Conservation (phyloP, 1,140 invertebrate species). For the Cotesia vestalis region DNA sequence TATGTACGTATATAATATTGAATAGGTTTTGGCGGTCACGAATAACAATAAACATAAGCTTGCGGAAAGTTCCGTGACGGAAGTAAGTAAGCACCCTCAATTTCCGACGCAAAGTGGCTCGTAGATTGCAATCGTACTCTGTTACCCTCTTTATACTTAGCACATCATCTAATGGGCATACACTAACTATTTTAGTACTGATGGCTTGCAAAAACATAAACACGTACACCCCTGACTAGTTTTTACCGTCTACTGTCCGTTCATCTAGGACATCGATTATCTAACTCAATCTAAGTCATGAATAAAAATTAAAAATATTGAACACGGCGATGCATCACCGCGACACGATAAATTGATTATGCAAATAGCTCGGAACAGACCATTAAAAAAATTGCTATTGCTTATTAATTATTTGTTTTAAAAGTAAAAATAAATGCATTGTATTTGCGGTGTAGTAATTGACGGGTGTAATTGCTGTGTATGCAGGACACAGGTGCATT, state of each 20-base stretch:
- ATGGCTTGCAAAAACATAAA: not conserved
- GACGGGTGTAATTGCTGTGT: too few species aligned
- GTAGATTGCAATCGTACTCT: conserved; percentile 55
- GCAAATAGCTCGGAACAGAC: too few species aligned
- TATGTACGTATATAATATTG: not conserved
- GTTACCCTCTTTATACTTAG: not conserved
- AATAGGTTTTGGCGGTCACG: conserved; percentile 5
- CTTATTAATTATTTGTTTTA: not conserved
- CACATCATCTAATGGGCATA: not conserved
- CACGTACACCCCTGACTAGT: too few species aligned
- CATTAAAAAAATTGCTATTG: not conserved
- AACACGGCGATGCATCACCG: too few species aligned
- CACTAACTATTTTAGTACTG: not conserved
- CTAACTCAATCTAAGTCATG: too few species aligned
- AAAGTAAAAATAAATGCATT: too few species aligned
- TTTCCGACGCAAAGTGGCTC: conserved; percentile 64
- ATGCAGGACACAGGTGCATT: too few species aligned
- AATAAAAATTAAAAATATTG: too few species aligned
- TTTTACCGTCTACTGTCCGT: too few species aligned
- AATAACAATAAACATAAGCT: not conserved
- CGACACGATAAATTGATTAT: too few species aligned
- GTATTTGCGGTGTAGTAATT: too few species aligned
- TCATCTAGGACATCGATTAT: too few species aligned
- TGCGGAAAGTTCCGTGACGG: conserved; percentile 53
- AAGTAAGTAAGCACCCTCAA: conserved; percentile 58